Evolutionary conservation across 2,888 invertebrate species (phyloP).

Genomic region (Diachrysia chrysitis): DNA sequence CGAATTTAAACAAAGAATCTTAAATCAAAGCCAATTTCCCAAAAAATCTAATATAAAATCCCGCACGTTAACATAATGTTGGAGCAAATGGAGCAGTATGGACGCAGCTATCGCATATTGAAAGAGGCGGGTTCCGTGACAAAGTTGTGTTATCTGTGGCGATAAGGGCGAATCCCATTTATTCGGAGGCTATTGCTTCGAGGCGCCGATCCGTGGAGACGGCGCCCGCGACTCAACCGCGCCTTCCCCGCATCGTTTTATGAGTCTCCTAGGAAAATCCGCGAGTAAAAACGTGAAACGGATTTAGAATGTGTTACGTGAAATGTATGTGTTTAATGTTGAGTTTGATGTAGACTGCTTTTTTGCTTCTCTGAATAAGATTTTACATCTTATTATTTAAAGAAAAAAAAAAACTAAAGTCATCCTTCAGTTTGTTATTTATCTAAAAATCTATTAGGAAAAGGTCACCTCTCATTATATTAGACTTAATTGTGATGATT

Average conservation of each 20-base stretch:
- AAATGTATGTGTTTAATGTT: slow-evolving; percentile 38
- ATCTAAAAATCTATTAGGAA: too few relatives aligned
- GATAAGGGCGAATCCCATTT: slow-evolving; percentile 73
- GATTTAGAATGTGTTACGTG: slow-evolving; percentile 38
- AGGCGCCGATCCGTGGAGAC: slow-evolving; percentile 60
- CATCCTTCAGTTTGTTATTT: too few relatives aligned
- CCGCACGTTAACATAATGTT: slow-evolving; percentile 82
- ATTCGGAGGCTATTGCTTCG: slow-evolving; percentile 57
- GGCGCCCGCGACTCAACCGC: slow-evolving; percentile 79
- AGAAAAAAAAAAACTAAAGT: too few relatives aligned
- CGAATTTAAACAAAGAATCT: background rate
- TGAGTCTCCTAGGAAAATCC: slow-evolving; percentile 71
- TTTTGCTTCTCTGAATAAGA: background rate
- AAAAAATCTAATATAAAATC: slow-evolving; percentile 73
- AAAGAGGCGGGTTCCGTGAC: slow-evolving; percentile 76
- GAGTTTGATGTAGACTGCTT: slow-evolving; percentile 10
- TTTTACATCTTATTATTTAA: background rate
- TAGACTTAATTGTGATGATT: too few relatives aligned
- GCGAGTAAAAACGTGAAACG: slow-evolving; percentile 47
- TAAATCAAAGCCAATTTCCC: slow-evolving; percentile 19
- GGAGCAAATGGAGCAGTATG: slow-evolving; percentile 78
- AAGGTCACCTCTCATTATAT: too few relatives aligned
- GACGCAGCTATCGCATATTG: slow-evolving; percentile 74
- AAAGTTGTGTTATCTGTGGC: slow-evolving; percentile 84
- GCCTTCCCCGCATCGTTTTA: slow-evolving; percentile 79